phyloP scores from a whole-genome alignment of 64 coral and sea anemone species.

The Stichodactyla helianthus region DNA sequence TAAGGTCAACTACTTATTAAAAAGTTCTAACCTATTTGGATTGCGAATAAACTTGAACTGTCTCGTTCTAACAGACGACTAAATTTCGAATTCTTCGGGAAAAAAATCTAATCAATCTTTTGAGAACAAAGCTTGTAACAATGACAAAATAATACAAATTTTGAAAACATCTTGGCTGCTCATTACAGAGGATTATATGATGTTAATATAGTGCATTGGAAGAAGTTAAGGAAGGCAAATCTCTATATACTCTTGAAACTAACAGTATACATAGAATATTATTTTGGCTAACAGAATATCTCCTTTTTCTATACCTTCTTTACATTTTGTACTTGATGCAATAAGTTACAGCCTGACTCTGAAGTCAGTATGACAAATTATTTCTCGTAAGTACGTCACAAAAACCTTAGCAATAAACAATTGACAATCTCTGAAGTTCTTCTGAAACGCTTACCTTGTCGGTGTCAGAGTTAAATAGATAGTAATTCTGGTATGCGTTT shows the following conservation, averaged over 20 bases:
- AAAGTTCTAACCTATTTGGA: neutral
- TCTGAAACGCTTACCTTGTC: constrained; percentile 6
- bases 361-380: neutral
- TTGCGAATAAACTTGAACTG: neutral
- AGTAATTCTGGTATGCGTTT: constrained; percentile 25
- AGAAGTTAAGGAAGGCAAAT: neutral
- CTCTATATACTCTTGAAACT: neutral
- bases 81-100: neutral
- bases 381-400: neutral
- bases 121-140: no score
- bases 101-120: neutral
- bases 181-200: neutral
- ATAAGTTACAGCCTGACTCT: no score
- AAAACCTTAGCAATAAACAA: neutral
- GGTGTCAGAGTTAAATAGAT: constrained; percentile 10
- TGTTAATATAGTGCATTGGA: neutral
- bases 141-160: neutral
- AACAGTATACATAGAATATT: neutral
- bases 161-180: neutral
- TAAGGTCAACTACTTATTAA: neutral
- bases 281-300: no score
- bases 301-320: no score
- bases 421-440: neutral
- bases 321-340: no score
- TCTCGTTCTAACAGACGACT: neutral